Conservation (phyloP, 2,888 invertebrate genomes). For the Volucella bombylans region DNA sequence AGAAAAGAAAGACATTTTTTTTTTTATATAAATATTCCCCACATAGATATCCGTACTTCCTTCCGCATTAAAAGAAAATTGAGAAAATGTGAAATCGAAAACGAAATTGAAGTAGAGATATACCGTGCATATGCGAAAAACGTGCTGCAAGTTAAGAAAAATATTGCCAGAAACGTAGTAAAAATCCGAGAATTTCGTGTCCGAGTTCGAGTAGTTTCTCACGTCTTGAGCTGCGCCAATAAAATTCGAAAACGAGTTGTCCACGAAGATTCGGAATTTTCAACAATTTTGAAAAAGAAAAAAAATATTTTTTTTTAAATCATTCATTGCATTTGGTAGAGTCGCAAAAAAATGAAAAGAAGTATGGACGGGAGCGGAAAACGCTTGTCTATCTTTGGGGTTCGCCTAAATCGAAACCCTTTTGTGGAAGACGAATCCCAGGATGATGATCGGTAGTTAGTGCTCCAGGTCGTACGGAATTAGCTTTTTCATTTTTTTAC, state of each 20-base stretch:
- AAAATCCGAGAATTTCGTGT: slow-evolving; percentile 5
- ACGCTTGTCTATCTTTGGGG: slow-evolving; percentile 25
- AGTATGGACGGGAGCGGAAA: slow-evolving; percentile 43
- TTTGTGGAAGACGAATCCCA: no score
- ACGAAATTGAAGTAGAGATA: not conserved
- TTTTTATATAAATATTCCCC: not conserved
- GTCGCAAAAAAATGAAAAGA: slow-evolving; percentile 14
- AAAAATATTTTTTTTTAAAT: not conserved
- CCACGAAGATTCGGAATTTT: not conserved
- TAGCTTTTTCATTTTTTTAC: no score
- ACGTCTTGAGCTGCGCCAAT: slow-evolving; percentile 3
- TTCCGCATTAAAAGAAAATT: slow-evolving; percentile 3
- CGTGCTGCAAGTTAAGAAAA: slow-evolving; percentile 58
- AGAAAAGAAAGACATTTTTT: slow-evolving; percentile 33
- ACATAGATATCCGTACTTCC: slow-evolving; percentile 27
- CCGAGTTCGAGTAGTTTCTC: slow-evolving; percentile 5
- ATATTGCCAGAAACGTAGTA: not conserved
- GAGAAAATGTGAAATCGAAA: no score
- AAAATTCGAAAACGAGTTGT: slow-evolving; percentile 31
- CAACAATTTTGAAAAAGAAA: not conserved
- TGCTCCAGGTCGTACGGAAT: no score
- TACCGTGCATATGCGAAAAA: slow-evolving; percentile 54
- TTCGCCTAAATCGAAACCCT: not conserved
- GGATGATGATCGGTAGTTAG: no score
- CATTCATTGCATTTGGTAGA: not conserved